Evolutionary conservation across 2,888 invertebrate species (phyloP), one percentile per base, ranked within the genome.

Genomic region (Mesochorus sp.): DNA sequence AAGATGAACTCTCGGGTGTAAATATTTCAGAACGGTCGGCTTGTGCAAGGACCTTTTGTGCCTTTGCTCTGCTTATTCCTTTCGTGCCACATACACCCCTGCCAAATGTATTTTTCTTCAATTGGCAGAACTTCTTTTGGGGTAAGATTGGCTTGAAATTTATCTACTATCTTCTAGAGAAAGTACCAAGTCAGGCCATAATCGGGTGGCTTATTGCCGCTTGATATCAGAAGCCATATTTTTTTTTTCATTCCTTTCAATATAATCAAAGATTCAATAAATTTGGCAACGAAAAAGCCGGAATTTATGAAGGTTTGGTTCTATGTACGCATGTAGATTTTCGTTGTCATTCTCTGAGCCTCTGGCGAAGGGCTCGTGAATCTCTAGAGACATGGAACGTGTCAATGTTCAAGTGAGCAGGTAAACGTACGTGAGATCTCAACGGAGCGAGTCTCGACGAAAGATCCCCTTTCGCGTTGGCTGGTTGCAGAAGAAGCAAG

Each of bases 11-110:
- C 83, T 81, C 76, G 12, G 21, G 82, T 82, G 86, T 86, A 86
- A 88, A 87, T 88, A 85, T 86, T 86, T 88, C 83, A 86, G 71
- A 79, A 82, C 82, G 80, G 77, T 53, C 78, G 42, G n/a, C 28
- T 70, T 24, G 6, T 21, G 28, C 19, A 34, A 10, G 77, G 64
- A 68, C 83, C 80, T 81, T 83, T 82, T 82, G n/a, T 80, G 81
- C 82, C 82, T 77, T 59, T 67, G 59, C 47, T 59, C 61, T 51
- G 39, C 44, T 62, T 79, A 39, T 66, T 68, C 39, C 62, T 71
- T 73, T 75, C 68, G 34, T 42, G 5, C 21, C n/a, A 31, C 24
- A 19, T 49, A 17, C 21, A 19, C 17, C 10, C n/a, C 14, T 66
- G n/a, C n/a, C 10, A 14, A 37, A 49, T 14, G 37, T 8, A 24